Evolutionary conservation across 37 sponge, comb jelly and placozoan genomes (phyloP).

Genomic region (Ephydatia muelleri): DNA sequence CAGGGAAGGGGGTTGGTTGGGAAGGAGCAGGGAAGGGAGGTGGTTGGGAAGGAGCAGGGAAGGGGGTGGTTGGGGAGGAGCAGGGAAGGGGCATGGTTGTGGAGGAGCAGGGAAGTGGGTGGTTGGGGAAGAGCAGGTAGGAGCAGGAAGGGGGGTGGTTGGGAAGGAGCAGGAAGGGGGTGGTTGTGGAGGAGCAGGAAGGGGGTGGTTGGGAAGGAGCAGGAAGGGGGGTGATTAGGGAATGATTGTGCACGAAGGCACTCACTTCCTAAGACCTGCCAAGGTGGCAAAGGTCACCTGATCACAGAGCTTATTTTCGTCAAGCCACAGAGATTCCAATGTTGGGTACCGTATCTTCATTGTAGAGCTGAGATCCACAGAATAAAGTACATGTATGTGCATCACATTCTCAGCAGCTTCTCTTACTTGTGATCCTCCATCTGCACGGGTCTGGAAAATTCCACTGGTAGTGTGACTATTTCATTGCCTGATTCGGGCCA

Average conservation of each 20-base stretch:
- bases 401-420: background rate
- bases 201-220: background rate
- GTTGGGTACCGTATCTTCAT: constrained; percentile 52
- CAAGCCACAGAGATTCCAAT: constrained; percentile 84
- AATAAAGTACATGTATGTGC: background rate
- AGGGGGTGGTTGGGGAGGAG: too few species aligned
- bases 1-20: background rate
- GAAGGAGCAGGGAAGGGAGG: background rate
- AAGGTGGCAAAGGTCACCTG: constrained; percentile 76
- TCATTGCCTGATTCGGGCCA: constrained; percentile 64
- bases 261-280: constrained; percentile 85
- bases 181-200: background rate
- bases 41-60: too few species aligned
- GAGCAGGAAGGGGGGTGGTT: background rate
- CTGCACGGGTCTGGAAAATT: constrained; percentile 60
- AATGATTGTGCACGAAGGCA: background rate
- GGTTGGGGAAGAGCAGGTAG: background rate
- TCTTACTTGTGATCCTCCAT: background rate
- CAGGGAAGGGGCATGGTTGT: too few species aligned
- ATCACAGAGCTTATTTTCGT: constrained; percentile 79
- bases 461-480: constrained; percentile 64
- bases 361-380: background rate
- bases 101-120: background rate
- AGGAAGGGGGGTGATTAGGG: background rate
- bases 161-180: background rate